Evolutionary conservation across 1,140 invertebrate species (phyloP), one percentile per base, ranked within the genome.

Genomic region (Samia ricini): DNA sequence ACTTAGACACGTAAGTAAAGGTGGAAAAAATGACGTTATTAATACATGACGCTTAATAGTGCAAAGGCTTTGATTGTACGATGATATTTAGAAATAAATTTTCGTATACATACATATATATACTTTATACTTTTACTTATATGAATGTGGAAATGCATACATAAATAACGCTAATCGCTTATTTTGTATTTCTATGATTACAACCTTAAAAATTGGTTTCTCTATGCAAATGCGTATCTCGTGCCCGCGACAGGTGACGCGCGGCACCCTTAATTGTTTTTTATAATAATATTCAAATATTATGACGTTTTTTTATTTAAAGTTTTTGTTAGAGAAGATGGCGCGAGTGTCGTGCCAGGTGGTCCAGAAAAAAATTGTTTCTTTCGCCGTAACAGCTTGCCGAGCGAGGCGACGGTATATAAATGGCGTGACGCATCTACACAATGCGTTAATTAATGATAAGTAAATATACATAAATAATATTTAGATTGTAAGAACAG

Each of bases 281-380:
- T 89, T 89, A 74, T 88, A 74, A 79, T 77, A 88, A 88, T 90
- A 90, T 88, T 90, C 81, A 90, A 90, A 90, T 89, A 85, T 89
- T 88, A 79, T 86, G 84, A 85, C 76, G 80, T 80, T 87, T 87
- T 89, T 89, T 87, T n/a, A n/a, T 73, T 66, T 15, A 60, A 21
- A 56, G 69, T 85, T 86, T 89, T 89, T 89, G 74, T 84, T 56
- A 72, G 60, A 68, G 59, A 64, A 56, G 59, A 23, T 72, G 78
- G 75, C 79, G 80, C 83, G 84, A 82, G 84, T 83, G 80, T 79
- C 79, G 71, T 78, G 68, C 88, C 85, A 89, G 85, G 85, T 88
- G 87, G 84, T 87, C 82, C 73, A 63, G 63, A 71, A 81, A 42
- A 87, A 87, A 87, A 80, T 73, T 56, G 63, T 75, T 71, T 75